These are phyloP conservation scores for Pyrrhia umbra DNA, from an alignment of 2,888 invertebrate genomes.

Conservation along the genomic window DNA sequence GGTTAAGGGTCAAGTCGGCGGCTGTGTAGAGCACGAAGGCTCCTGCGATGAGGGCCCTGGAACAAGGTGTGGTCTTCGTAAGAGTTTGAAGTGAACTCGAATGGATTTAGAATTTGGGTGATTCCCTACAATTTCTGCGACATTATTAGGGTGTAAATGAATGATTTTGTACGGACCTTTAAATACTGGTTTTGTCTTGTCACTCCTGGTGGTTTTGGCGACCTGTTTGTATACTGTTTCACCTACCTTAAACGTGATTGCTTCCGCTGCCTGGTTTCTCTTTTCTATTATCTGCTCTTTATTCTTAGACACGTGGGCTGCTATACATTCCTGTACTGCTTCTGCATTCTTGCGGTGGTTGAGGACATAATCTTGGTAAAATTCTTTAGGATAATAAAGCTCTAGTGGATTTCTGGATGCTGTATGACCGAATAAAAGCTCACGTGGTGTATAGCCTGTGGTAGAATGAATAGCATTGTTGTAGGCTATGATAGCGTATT, in stretches of 20 bases:
- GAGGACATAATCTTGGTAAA: slow-evolving; percentile 13
- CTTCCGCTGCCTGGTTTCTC: not conserved
- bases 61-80: slow-evolving; percentile 8
- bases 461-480: slow-evolving; percentile 13
- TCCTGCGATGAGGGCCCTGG: slow-evolving; percentile 1
- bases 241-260: slow-evolving; percentile 5
- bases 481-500: too few species aligned
- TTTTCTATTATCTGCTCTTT: slow-evolving; percentile 2
- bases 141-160: too few species aligned
- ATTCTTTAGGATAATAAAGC: slow-evolving; percentile 13
- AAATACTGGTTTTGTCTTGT: slow-evolving; percentile 5
- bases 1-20: not conserved
- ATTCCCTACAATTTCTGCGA: too few species aligned
- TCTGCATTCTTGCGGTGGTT: too few species aligned
- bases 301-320: not conserved
- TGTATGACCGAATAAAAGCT: slow-evolving; percentile 16
- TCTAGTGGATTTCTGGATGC: slow-evolving; percentile 13
- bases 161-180: slow-evolving; percentile 5
- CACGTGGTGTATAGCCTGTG: slow-evolving; percentile 9
- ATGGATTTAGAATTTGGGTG: not conserved
- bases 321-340: not conserved
- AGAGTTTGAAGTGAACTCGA: not conserved
- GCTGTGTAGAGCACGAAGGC: slow-evolving; percentile 2
- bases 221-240: slow-evolving; percentile 1
- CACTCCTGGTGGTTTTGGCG: not conserved